Evolutionary conservation across 2,797 vertebrate genomes (phyloP).

Genomic region (Danio tinwini): DNA sequence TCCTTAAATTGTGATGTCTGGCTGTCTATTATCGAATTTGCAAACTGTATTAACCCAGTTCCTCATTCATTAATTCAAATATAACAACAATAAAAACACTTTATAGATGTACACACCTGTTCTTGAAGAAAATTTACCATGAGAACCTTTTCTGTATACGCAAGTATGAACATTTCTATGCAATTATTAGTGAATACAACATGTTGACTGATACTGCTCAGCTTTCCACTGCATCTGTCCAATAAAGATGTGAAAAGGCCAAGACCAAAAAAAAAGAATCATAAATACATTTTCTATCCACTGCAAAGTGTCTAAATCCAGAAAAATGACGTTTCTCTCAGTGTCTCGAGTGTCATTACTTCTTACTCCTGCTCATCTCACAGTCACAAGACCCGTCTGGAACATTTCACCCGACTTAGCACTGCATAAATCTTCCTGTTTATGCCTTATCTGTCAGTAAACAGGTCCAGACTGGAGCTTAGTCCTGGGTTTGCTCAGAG

Average conservation of each 20-base stretch:
- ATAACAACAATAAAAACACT: background rate
- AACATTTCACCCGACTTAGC: background rate
- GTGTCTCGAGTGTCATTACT: constrained; percentile 26
- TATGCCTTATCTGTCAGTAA: constrained; percentile 58
- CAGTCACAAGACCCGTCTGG: constrained; percentile 17
- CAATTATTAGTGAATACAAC: constrained; percentile 4
- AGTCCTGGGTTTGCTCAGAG: constrained; percentile 43
- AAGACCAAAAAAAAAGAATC: no score
- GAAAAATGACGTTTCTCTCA: background rate
- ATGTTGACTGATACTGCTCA: background rate
- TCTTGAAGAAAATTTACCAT: background rate
- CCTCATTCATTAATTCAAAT: background rate
- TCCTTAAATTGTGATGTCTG: background rate
- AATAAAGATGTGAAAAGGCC: background rate
- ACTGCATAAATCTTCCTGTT: constrained; percentile 53
- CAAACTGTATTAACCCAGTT: background rate
- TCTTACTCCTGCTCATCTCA: constrained; percentile 21
- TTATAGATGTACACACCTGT: background rate
- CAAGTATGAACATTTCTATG: background rate
- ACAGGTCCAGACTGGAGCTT: constrained; percentile 50
- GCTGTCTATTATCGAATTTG: background rate
- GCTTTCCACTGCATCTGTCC: background rate
- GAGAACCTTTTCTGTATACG: background rate
- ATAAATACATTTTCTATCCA: background rate
- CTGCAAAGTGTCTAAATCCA: background rate